phyloP scores from a whole-genome alignment of 2,888 invertebrate species.

The Pterobdella sp. region DNA sequence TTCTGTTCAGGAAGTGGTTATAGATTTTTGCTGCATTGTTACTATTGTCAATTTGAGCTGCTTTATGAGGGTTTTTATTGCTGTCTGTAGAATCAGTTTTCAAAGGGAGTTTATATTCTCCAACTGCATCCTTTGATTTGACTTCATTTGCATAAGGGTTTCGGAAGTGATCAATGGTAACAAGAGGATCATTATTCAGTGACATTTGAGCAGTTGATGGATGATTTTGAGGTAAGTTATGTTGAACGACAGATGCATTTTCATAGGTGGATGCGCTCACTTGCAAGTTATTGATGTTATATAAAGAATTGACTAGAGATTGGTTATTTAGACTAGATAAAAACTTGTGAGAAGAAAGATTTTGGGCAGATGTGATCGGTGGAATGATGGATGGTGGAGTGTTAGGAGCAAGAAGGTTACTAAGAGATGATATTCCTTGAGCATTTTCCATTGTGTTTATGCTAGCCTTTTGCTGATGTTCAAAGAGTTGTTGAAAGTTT shows the following conservation, averaged over 20 bases:
- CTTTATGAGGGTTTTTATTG: too few relatives aligned
- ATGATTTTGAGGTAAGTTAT: not conserved
- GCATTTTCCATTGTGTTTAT: not conserved
- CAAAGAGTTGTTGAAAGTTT: not conserved
- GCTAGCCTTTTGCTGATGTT: not conserved
- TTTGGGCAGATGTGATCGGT: not conserved
- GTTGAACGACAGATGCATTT: not conserved
- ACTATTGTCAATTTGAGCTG: too few relatives aligned
- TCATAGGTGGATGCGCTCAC: not conserved
- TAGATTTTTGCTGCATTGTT: too few relatives aligned
- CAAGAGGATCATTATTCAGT: not conserved
- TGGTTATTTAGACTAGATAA: not conserved
- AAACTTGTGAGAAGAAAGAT: not conserved
- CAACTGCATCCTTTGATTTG: not conserved
- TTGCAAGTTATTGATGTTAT: not conserved
- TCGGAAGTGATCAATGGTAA: constrained; percentile 6
- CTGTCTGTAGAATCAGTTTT: too few relatives aligned
- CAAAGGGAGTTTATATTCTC: not conserved
- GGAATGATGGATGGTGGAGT: constrained; percentile 11
- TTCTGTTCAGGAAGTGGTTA: too few relatives aligned
- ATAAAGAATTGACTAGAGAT: not conserved
- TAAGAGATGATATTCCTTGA: not conserved
- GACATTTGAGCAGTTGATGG: not conserved
- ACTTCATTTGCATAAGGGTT: not conserved
- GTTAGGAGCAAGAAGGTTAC: not conserved